Percentiles rank a stretch among this genome's conserved stretches.
Conservation (phyloP, 2,113 vertebrate genomes). For the Psettodes erumei region DNA sequence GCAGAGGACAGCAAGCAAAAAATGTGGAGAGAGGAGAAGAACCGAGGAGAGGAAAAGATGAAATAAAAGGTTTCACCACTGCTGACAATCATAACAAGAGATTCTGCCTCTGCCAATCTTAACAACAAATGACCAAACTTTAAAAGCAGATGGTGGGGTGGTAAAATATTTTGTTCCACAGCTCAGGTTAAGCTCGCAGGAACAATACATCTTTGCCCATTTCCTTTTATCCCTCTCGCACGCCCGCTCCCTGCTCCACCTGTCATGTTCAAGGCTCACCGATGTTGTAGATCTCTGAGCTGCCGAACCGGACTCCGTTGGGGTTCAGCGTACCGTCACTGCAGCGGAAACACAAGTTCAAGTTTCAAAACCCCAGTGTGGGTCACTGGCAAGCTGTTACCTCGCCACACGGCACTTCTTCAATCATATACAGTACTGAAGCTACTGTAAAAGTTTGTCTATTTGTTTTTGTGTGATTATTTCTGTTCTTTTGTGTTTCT, state of each 20-base stretch:
- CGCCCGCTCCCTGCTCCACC: background rate
- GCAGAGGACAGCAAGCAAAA: background rate
- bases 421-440: background rate
- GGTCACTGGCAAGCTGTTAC: background rate
- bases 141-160: background rate
- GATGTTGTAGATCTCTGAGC: constrained; percentile 98
- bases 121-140: constrained; percentile 7
- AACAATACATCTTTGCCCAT: background rate
- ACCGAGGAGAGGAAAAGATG: constrained; percentile 17
- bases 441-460: background rate
- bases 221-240: background rate
- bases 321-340: constrained; percentile 98
- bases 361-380: background rate
- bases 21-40: constrained; percentile 1
- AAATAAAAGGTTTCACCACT: constrained; percentile 13
- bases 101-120: background rate
- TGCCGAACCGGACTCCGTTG: constrained; percentile 96
- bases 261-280: constrained; percentile 80
- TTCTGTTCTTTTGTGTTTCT: background rate
- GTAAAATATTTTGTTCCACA: background rate
- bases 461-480: background rate
- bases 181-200: background rate
- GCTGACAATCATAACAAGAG: background rate
- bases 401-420: constrained; percentile 15
- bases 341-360: constrained; percentile 55